phyloP scores from a whole-genome alignment of 2,797 vertebrate genomes.

The Arnoldichthys spilopterus region DNA sequence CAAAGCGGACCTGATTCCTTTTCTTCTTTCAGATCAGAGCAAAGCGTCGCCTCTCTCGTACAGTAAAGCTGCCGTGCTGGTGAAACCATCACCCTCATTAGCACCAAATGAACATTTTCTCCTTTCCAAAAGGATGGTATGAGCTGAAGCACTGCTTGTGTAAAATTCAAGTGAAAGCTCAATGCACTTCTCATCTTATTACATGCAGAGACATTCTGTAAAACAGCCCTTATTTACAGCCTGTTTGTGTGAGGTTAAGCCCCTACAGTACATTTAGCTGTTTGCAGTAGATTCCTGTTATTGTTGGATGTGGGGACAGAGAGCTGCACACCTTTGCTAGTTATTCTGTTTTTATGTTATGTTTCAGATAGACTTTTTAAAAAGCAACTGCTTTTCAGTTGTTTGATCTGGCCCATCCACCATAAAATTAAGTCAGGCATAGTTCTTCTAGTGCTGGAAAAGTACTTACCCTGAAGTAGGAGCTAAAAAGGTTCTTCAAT shows the following conservation, averaged over 20 bases:
- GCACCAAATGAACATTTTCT: conserved; percentile 16
- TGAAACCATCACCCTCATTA: conserved; percentile 24
- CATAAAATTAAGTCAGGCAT: no score
- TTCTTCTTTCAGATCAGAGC: conserved; percentile 46
- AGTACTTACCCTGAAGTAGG: no score
- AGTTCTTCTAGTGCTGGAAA: no score
- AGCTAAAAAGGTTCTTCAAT: no score
- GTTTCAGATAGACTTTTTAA: no score
- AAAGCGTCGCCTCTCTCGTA: conserved; percentile 22
- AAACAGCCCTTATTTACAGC: neutral
- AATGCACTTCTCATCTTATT: neutral
- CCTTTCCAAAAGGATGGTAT: conserved; percentile 18
- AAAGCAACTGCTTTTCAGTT: no score
- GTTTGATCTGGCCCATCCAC: no score
- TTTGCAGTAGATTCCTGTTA: no score
- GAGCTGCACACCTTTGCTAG: no score
- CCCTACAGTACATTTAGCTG: no score
- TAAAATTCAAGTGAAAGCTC: neutral
- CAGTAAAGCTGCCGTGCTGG: conserved; percentile 11
- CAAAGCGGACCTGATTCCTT: conserved; percentile 48
- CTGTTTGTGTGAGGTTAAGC: neutral
- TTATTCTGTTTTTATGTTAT: no score
- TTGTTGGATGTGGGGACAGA: no score
- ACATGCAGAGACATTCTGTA: neutral
- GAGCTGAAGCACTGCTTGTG: neutral